phyloP scores from a whole-genome alignment of 1,140 invertebrate species.

The Orchestia grillus region DNA sequence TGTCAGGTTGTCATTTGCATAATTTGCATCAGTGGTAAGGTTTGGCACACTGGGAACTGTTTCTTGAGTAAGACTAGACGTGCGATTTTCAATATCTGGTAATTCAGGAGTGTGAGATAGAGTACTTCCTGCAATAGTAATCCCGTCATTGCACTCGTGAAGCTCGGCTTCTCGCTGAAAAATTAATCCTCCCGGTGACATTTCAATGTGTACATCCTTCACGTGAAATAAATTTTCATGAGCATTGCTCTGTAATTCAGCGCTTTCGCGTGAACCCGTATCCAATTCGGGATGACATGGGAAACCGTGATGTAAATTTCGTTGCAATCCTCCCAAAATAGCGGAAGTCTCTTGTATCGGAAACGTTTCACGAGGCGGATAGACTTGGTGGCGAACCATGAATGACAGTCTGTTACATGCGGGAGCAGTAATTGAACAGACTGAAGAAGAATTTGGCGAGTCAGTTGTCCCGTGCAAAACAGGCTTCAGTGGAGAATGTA shows the following conservation, averaged over 20 bases:
- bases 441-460: not conserved
- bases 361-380: conserved; percentile 4
- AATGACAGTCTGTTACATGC: not conserved
- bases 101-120: not conserved
- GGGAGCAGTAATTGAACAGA: not conserved
- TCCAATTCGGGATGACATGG: not conserved
- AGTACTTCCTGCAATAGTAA: not conserved
- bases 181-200: not conserved
- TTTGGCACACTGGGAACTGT: not conserved
- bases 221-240: not conserved
- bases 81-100: not conserved
- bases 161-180: not conserved
- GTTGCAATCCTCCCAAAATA: not conserved
- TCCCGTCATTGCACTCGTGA: not conserved
- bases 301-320: not conserved
- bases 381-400: not conserved
- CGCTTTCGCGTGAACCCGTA: not conserved
- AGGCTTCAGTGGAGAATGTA: conserved; percentile 12
- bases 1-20: not conserved
- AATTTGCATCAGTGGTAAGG: not conserved
- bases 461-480: not conserved
- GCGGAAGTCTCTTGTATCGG: not conserved
- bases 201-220: not conserved
- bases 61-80: not conserved
- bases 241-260: not conserved